Evolutionary conservation across 2,888 invertebrate genomes (phyloP), one percentile per base, ranked within the genome.

Genomic region (Capitulum mitella): DNA sequence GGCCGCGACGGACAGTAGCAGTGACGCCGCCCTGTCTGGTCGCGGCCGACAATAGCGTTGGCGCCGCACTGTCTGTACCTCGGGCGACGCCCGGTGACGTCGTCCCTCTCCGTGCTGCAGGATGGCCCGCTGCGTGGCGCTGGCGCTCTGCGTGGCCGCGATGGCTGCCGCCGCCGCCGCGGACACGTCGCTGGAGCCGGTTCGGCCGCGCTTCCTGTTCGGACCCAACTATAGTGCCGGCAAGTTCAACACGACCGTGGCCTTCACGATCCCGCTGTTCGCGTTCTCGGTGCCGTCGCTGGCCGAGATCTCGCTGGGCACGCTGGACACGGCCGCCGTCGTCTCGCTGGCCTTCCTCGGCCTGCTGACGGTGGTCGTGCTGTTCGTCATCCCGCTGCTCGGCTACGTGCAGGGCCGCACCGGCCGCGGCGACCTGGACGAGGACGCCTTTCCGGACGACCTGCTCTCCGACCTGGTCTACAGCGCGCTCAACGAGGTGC

Each of bases 261-360:
- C 83, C 80, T 83, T 83, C 82, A 83, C 83, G 46, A 81, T 83
- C 34, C 83, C 83, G 12, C 81, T 83, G 37, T 83, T 83, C 81
- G 82, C 82, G 75, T 82, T 83, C 81, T 81, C 83, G 34, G 79
- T 82, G 37, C 83, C 82, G 37, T 46, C 46, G 43, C 46, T 75
- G 75, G 40, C 75, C 16, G 40, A 43, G 75, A 43, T 75, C 29
- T 46, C 75, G 75, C 46, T 75, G 46, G 75, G 75, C n/a, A 29
- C 46, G 75, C 43, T 37, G 34, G 64, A 64, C 61, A 48, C 48
- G 61, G 54, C 58, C 26, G 37, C 64, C 5, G 14, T 78, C 10
- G 80, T 80, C 37, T 79, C 81, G 43, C 78, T 81, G 1, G 79
- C 80, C 22, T 78, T 79, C 40, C 74, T 81, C 40, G 80, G 80